A percentile compares a stretch with the other conserved stretches of the same genome.
These are phyloP conservation scores for Trimorus sp. DNA, from an alignment of 2,888 invertebrate species.

Conservation along the genomic window DNA sequence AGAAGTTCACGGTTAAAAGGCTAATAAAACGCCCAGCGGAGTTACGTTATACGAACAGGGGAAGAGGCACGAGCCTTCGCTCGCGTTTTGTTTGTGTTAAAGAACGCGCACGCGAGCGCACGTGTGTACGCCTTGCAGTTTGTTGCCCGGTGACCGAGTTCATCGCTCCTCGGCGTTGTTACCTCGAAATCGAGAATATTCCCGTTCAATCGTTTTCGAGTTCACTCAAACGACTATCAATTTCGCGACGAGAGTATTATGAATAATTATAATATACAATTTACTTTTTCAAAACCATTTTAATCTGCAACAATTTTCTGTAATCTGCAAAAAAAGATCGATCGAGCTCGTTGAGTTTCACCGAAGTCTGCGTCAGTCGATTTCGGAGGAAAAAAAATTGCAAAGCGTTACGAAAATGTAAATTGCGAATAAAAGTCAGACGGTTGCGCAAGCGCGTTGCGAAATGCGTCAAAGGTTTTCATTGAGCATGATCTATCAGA, in stretches of 20 bases:
- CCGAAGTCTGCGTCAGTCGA: no score
- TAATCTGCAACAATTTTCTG: no score
- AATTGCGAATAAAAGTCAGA: background rate
- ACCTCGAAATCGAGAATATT: constrained; percentile 80
- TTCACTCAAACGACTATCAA: constrained; percentile 7
- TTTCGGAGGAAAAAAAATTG: no score
- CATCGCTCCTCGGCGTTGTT: constrained; percentile 76
- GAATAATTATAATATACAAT: no score
- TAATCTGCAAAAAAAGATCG: no score
- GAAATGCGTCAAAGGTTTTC: constrained; percentile 7
- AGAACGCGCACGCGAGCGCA: constrained; percentile 54
- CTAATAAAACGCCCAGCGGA: constrained; percentile 71
- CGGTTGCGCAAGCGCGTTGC: constrained; percentile 5
- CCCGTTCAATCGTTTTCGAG: constrained; percentile 58
- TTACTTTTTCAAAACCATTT: no score
- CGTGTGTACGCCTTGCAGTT: constrained; percentile 75
- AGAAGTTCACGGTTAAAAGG: constrained; percentile 76
- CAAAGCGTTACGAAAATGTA: no score
- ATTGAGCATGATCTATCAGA: background rate
- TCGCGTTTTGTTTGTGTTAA: constrained; percentile 57
- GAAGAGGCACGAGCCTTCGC: constrained; percentile 59
- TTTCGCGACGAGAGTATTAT: no score
- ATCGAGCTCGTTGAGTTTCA: no score
- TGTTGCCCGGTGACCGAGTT: constrained; percentile 82
- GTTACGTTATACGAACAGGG: constrained; percentile 64